Evolutionary conservation across 2,888 invertebrate species (phyloP).

Genomic region (Coleophora flavipennella): DNA sequence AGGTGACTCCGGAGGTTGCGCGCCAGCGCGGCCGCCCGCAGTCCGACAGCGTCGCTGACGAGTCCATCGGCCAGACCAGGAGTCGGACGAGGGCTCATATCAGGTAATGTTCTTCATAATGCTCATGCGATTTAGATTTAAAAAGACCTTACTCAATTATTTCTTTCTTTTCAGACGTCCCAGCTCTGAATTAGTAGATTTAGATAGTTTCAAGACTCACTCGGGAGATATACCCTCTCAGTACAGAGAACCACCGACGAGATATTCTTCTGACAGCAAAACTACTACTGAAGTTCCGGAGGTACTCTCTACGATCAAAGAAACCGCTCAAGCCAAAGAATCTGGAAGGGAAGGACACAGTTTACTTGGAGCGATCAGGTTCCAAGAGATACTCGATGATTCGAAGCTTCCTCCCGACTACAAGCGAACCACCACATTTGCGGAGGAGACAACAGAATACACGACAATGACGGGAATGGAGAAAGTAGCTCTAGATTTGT

Average conservation of each 20-base stretch:
- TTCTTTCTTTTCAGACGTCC: slow-evolving; percentile 71
- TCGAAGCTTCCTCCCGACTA: slow-evolving; percentile 56
- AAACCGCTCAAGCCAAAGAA: slow-evolving; percentile 43
- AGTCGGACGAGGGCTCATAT: slow-evolving; percentile 75
- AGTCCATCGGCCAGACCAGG: slow-evolving; percentile 62
- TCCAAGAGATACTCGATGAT: slow-evolving; percentile 56
- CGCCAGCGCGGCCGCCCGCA: slow-evolving; percentile 50
- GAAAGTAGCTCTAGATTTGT: slow-evolving; percentile 86
- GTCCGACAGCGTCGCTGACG: slow-evolving; percentile 58
- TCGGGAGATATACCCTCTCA: slow-evolving; percentile 71
- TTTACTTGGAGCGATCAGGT: slow-evolving; percentile 44
- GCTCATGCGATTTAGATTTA: slow-evolving; percentile 1
- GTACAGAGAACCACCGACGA: slow-evolving; percentile 59
- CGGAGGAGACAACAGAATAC: slow-evolving; percentile 72
- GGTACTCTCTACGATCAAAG: slow-evolving; percentile 35
- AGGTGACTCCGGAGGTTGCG: slow-evolving; percentile 56
- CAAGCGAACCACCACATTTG: slow-evolving; percentile 51
- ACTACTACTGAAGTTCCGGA: slow-evolving; percentile 73
- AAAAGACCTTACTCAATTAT: background rate
- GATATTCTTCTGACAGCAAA: slow-evolving; percentile 62
- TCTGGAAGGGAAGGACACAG: slow-evolving; percentile 52
- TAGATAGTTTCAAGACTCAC: slow-evolving; percentile 85
- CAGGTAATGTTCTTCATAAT: slow-evolving; percentile 33
- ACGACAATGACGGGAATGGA: slow-evolving; percentile 81
- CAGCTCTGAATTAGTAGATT: slow-evolving; percentile 85